Base-by-base conservation (phyloP, 2,888 invertebrate genomes). In the Carabus problematicus region DNA sequence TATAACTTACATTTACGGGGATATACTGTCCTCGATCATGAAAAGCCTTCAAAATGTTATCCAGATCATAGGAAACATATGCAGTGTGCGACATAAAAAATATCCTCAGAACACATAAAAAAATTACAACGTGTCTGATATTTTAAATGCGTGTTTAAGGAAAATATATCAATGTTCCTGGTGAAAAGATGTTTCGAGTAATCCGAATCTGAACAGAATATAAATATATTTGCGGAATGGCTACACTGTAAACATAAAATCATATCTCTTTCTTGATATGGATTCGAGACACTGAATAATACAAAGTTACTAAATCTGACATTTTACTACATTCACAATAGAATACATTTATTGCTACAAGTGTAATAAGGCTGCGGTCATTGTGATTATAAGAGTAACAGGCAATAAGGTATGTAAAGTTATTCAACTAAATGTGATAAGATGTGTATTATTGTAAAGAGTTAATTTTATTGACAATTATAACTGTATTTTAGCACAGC, bases 91-190 rank as follows among this genome's bases (percentile, higher is more conserved):
- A n/a, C 18, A 52, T 63, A 63, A 63, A 63, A 63, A 63, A 63
- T 63, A 39, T 41, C 52, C 18, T 29, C 16, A 14, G 41, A 43
- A 41, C 63, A 41, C 49, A 42, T 47, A 43, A 63, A 63, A 63
- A 63, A 63, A 61, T 61, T 63, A 63, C 63, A 41, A 63, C 16
- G 42, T 63, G 63, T 63, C 63, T 18, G 63, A 42, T 52, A 54
- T 52, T 54, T 63, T 29, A 54, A 63, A 63, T 52, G 41, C 18
- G 63, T 63, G 62, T 62, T 52, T 63, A 54, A 40, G 40, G 52
- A 54, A 42, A 54, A 63, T 63, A 40, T 54, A 54, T 63, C 54
- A 54, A 12, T 45, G 14, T 45, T 45, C 12, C 45, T 45, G 11
- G 54, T 41, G 43, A 45, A 60, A 41, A 49, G 49, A 45, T 1